Conservation (phyloP, 2,888 invertebrate species). For the Leucophenga maculata region DNA sequence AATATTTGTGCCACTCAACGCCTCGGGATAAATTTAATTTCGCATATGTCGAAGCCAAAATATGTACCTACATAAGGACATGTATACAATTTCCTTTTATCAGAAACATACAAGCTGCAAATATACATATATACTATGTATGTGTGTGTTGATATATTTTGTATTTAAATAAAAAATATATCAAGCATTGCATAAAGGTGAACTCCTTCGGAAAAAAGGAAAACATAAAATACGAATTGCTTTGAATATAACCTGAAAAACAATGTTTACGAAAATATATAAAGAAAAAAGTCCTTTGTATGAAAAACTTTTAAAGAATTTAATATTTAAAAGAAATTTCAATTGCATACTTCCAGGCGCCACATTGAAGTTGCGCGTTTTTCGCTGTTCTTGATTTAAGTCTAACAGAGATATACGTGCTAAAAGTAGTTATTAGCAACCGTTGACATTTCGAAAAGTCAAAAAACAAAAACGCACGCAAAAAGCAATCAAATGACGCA, state of each 20-base stretch:
- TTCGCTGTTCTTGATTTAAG: no score
- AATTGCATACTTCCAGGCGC: constrained; percentile 46
- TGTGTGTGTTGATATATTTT: neutral
- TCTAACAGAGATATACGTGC: no score
- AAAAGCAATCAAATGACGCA: neutral
- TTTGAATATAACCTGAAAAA: neutral
- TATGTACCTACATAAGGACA: constrained; percentile 26
- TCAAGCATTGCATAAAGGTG: neutral
- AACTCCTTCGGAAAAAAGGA: constrained; percentile 31
- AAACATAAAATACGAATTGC: constrained; percentile 30
- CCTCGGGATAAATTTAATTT: constrained; percentile 62
- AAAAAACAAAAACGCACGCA: constrained; percentile 21
- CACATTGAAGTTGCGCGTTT: neutral
- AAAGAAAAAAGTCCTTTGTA: neutral
- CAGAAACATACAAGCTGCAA: no score
- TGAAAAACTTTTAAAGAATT: no score
- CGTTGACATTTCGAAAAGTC: constrained; percentile 5
- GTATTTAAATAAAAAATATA: no score
- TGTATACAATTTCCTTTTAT: constrained; percentile 18
- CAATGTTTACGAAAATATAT: neutral
- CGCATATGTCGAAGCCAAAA: constrained; percentile 44
- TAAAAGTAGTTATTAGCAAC: neutral
- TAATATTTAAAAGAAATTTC: constrained; percentile 12
- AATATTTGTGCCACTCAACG: constrained; percentile 59
- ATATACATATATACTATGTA: neutral